phyloP scores from a whole-genome alignment of 2,113 vertebrate genomes.

The Cheirogaleus medius region DNA sequence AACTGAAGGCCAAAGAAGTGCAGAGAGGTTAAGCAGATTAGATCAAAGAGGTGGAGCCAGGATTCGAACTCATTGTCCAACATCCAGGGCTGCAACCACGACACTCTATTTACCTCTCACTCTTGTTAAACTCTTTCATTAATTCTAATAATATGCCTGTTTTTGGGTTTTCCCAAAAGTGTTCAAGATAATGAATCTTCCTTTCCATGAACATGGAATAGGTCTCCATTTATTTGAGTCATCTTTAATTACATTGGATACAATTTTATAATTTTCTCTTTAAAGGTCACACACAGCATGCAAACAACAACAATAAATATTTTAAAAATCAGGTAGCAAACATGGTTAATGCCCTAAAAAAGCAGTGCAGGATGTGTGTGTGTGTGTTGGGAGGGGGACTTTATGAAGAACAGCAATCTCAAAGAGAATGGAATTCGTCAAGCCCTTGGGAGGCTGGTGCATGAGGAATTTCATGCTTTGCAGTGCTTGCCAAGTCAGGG shows the following conservation, averaged over 20 bases:
- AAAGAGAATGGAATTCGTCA: neutral
- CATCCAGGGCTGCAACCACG: neutral
- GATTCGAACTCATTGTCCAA: neutral
- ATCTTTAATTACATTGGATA: conserved; percentile 4
- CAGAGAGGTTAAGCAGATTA: neutral
- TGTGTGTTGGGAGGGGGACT: neutral
- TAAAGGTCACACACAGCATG: neutral
- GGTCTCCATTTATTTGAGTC: neutral
- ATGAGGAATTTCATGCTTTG: conserved; percentile 29
- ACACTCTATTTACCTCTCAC: neutral
- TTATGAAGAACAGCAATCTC: conserved; percentile 31
- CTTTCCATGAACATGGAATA: neutral
- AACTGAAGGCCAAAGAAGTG: neutral
- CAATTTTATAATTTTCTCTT: conserved; percentile 13
- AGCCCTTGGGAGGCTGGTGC: neutral
- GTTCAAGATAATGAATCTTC: neutral
- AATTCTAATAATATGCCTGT: neutral
- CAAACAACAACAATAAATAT: neutral
- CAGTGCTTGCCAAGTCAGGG: neutral
- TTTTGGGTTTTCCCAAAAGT: neutral
- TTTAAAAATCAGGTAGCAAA: conserved; percentile 20
- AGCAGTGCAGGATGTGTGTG: neutral
- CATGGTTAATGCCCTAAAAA: neutral
- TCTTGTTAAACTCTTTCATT: neutral
- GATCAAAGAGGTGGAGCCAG: neutral